Evolutionary conservation across 53 echinoderm and acorn worm species (phyloP), one percentile per base, ranked within the genome.

Genomic region (Temnopleurus reevesii): DNA sequence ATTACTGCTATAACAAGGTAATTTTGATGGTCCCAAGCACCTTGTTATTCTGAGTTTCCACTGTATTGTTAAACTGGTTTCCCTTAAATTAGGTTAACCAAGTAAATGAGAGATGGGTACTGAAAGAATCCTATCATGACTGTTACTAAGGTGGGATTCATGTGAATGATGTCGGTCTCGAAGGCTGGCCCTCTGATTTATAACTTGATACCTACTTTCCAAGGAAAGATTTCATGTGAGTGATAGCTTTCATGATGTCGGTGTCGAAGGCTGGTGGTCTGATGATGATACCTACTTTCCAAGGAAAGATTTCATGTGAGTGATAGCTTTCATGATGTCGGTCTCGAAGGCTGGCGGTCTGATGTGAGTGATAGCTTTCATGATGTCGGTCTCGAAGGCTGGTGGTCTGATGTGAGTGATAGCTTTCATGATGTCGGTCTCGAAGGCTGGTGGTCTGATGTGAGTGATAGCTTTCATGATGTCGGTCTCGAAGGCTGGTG

Each of bases 381-480:
- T 30, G 31, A 61, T 33, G 7, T 55, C 3, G 13, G 29, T 4
- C 12, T 31, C 33, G 61, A n/a, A n/a, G n/a, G n/a, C n/a, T n/a
- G n/a, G n/a, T n/a, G n/a, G n/a, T n/a, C n/a, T n/a, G n/a, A 87
- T 87, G 45, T 29, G 64, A 33, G 76, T 53, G 28, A 44, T 89
- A 18, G 77, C 56, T 35, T 55, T 89, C 77, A 79, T 89, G 89
- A 79, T 45, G 41, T 79, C 89, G 4, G 89, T 23, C 9, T 87
- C 71, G 46, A 63, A 87, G 46, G 92, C 81, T 18, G 92, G 93
- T 34, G 92, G 90, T 43, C 96, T 77, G n/a, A 87, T 87, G 45
- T 29, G 64, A 33, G 76, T 53, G 28, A 44, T 89, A 18, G 77
- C 56, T 35, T 55, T 89, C 77, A 79, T 89, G 89, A 79, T 45